Evolutionary conservation across 2,797 vertebrate genomes (phyloP).

Genomic region (Acipenser ruthenus): DNA sequence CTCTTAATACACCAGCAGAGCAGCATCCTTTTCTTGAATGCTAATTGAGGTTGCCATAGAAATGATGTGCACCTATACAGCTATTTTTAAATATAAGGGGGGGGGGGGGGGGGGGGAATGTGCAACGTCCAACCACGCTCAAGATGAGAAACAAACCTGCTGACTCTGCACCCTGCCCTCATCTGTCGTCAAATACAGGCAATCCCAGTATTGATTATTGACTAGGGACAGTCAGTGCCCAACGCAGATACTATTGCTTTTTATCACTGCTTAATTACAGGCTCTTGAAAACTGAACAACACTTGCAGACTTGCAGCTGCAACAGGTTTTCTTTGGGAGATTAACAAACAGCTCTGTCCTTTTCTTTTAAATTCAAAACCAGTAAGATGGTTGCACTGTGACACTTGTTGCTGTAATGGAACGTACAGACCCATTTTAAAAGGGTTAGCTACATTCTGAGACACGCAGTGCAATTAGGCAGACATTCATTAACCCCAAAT

Average conservation of each 20-base stretch:
- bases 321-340: too few species aligned
- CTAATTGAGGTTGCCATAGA: conserved; percentile 62
- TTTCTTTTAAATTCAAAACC: too few species aligned
- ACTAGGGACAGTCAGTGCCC: neutral
- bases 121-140: conserved; percentile 38
- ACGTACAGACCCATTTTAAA: too few species aligned
- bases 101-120: conserved; percentile 28
- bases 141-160: conserved; percentile 41
- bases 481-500: too few species aligned
- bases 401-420: too few species aligned
- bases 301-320: neutral
- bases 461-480: too few species aligned
- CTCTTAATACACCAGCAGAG: too few species aligned
- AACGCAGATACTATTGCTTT: neutral
- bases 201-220: neutral
- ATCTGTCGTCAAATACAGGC: conserved; percentile 29
- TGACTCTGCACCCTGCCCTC: conserved; percentile 49
- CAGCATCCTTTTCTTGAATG: conserved; percentile 57
- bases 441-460: too few species aligned
- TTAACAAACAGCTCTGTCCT: too few species aligned
- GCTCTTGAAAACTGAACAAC: neutral
- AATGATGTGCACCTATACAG: conserved; percentile 51
- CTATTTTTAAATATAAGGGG: conserved; percentile 40
- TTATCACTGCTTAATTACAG: conserved; percentile 3
- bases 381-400: too few species aligned